Percentiles rank a stretch among this genome's conserved stretches.
phyloP scores from a whole-genome alignment of 2,888 invertebrate genomes.

The Cephus sareptanus region DNA sequence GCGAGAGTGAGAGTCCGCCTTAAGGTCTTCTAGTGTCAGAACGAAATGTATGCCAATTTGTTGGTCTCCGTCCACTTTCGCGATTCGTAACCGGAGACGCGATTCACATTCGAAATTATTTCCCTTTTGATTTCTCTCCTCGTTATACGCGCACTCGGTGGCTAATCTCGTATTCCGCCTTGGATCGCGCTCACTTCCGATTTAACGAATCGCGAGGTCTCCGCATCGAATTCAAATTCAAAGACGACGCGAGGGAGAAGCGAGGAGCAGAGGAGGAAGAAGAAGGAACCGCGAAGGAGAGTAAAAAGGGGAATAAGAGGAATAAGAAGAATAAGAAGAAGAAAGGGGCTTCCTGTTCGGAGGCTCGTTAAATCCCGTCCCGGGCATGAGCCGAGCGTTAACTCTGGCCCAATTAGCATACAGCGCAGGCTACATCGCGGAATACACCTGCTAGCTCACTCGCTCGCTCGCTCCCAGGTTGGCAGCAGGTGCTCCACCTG shows the following conservation, averaged over 20 bases:
- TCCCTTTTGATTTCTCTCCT: constrained; percentile 58
- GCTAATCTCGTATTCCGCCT: constrained; percentile 49
- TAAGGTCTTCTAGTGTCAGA: neutral
- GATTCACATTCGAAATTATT: constrained; percentile 35
- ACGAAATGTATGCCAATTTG: constrained; percentile 58
- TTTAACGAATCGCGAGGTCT: constrained; percentile 46
- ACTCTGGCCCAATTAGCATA: constrained; percentile 64
- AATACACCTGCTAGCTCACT: constrained; percentile 49
- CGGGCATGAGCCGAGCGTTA: constrained; percentile 49
- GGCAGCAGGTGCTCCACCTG: constrained; percentile 63
- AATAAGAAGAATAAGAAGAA: neutral
- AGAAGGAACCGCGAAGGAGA: neutral
- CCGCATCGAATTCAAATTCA: too few species aligned
- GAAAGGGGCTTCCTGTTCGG: constrained; percentile 50
- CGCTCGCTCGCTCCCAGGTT: constrained; percentile 25
- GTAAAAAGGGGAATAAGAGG: neutral
- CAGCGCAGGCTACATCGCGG: constrained; percentile 54
- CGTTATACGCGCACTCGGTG: constrained; percentile 38
- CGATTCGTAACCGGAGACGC: constrained; percentile 29
- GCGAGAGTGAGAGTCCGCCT: constrained; percentile 1
- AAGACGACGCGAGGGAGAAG: too few species aligned
- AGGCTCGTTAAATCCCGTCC: constrained; percentile 61
- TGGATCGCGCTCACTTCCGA: constrained; percentile 42
- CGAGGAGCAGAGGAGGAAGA: too few species aligned
- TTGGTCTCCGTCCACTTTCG: constrained; percentile 43